Conservation (phyloP, 2,888 invertebrate genomes). For the Eulithis testata region DNA sequence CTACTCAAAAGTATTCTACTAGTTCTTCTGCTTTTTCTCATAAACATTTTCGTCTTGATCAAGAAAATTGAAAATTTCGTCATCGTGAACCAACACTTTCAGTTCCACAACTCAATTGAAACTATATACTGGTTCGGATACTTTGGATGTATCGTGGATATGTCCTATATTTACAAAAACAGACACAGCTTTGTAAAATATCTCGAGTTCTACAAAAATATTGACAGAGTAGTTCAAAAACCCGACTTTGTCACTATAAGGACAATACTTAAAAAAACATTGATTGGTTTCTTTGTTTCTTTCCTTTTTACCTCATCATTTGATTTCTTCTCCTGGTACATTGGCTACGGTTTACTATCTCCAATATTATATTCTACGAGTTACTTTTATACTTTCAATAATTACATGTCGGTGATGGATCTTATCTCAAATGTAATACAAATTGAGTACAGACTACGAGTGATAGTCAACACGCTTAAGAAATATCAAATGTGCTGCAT, state of each 20-base stretch:
- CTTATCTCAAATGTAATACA: constrained; percentile 42
- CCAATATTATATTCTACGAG: constrained; percentile 36
- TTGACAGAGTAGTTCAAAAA: constrained; percentile 2
- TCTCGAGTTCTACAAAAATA: constrained; percentile 25
- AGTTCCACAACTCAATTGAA: constrained; percentile 19
- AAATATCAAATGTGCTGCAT: constrained; percentile 1
- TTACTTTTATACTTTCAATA: constrained; percentile 44
- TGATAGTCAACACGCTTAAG: constrained; percentile 20
- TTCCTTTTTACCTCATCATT: not conserved
- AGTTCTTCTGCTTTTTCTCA: not conserved
- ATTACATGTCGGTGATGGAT: constrained; percentile 39
- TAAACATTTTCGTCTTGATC: not conserved
- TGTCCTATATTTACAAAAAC: constrained; percentile 42
- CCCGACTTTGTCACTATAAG: not conserved
- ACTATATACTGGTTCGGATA: constrained; percentile 39
- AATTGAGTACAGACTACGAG: constrained; percentile 40
- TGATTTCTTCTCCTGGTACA: constrained; percentile 35
- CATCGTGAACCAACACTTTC: not conserved
- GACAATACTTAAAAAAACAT: not conserved
- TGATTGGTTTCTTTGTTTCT: not conserved
- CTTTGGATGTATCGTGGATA: constrained; percentile 42
- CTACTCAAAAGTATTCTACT: not conserved
- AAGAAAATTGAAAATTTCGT: not conserved
- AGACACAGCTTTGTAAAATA: constrained; percentile 39
- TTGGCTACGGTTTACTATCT: constrained; percentile 9